Percentiles rank a stretch among this genome's conserved stretches.
These are phyloP conservation scores for Cynaeus angustus DNA, from an alignment of 2,888 invertebrate genomes.

Conservation along the genomic window DNA sequence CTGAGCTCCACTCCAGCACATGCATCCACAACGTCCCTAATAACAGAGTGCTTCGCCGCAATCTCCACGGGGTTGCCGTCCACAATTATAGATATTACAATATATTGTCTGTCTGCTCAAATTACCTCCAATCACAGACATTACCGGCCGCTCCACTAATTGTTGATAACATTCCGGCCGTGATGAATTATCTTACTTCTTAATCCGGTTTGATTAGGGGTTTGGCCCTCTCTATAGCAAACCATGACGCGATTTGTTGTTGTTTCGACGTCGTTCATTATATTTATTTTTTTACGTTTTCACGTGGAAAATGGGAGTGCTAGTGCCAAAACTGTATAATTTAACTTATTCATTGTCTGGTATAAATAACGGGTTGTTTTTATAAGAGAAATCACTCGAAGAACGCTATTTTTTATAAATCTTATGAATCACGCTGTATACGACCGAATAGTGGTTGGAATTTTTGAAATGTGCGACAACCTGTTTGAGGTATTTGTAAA, in stretches of 20 bases:
- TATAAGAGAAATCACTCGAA: too few relatives aligned
- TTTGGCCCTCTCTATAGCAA: conserved; percentile 32
- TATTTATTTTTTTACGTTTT: conserved; percentile 5
- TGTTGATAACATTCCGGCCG: conserved; percentile 66
- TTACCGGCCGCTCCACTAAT: conserved; percentile 66
- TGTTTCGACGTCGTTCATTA: neutral
- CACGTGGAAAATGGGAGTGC: conserved; percentile 19
- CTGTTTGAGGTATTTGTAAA: conserved; percentile 51
- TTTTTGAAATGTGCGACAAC: conserved; percentile 50
- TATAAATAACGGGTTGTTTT: neutral
- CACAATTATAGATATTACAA: conserved; percentile 69
- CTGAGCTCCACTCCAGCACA: conserved; percentile 45
- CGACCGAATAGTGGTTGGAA: neutral
- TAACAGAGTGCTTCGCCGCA: conserved; percentile 64
- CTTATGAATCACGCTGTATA: neutral
- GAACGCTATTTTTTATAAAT: too few relatives aligned
- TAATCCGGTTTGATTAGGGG: conserved; percentile 59
- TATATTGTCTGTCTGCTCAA: conserved; percentile 68
- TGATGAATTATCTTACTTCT: conserved; percentile 66
- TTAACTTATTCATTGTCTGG: conserved; percentile 1
- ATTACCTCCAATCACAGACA: conserved; percentile 68
- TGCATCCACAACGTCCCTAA: conserved; percentile 58
- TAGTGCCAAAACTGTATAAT: conserved; percentile 9
- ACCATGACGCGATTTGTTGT: conserved; percentile 33
- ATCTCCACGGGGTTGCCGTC: conserved; percentile 67